These are phyloP conservation scores for Stichopus horrens DNA, from an alignment of 53 echinoderm and acorn worm genomes.

Conservation along the genomic window DNA sequence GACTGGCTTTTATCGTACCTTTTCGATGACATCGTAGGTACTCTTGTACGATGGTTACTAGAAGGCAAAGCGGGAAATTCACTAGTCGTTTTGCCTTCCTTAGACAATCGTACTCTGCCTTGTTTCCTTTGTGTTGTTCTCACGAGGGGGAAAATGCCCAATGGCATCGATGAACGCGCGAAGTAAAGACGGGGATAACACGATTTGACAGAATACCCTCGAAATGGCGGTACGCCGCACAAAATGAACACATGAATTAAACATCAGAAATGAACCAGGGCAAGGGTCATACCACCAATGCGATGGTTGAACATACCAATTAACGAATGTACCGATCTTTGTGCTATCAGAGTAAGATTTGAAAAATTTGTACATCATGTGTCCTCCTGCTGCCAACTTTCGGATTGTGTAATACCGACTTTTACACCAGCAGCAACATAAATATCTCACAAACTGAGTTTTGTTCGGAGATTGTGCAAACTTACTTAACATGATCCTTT, in stretches of 20 bases:
- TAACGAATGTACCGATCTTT: constrained; percentile 1
- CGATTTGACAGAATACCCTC: constrained; percentile 44
- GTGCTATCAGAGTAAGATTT: background rate
- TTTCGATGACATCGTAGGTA: background rate
- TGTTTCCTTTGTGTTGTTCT: constrained; percentile 21
- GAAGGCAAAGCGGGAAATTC: too few relatives aligned
- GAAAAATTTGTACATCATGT: background rate
- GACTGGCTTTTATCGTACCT: constrained; percentile 10
- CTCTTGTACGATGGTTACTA: background rate
- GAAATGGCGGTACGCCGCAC: constrained; percentile 21
- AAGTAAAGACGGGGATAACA: constrained; percentile 42
- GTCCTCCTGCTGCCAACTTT: background rate
- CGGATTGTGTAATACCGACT: background rate
- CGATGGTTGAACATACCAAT: too few relatives aligned
- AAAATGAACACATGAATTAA: constrained; percentile 40
- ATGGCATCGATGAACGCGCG: constrained; percentile 39
- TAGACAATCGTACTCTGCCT: too few relatives aligned
- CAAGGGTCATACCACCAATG: constrained; percentile 7
- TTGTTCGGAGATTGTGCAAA: too few relatives aligned
- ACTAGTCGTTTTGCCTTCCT: background rate
- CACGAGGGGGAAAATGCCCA: constrained; percentile 37
- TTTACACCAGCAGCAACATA: too few relatives aligned
- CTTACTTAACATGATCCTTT: too few relatives aligned
- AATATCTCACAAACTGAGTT: too few relatives aligned
- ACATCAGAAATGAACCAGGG: constrained; percentile 3